Conservation (phyloP, 2,797 vertebrate species). For the Urosaurus nigricauda region DNA sequence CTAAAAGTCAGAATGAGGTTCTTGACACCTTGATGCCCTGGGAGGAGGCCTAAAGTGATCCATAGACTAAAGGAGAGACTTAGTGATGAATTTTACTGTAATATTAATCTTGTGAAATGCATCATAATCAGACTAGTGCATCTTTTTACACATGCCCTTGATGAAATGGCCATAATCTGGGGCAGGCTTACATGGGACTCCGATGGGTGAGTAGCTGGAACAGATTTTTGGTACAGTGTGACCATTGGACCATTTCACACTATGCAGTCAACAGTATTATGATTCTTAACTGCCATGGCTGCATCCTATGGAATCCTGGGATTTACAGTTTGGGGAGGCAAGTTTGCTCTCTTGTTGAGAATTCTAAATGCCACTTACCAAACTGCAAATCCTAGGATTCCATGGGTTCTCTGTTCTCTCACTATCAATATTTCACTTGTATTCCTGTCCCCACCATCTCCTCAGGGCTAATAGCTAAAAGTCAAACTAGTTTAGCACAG, state of each 20-base stretch:
- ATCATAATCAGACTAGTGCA: not conserved
- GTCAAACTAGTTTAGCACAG: no score
- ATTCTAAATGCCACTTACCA: no score
- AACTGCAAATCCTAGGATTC: no score
- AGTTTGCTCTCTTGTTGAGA: no score
- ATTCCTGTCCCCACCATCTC: no score
- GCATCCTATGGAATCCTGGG: no score
- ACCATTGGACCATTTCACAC: not conserved
- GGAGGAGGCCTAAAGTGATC: not conserved
- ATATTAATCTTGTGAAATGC: constrained; percentile 15
- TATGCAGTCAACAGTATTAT: no score
- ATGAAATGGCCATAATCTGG: not conserved
- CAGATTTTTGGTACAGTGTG: not conserved
- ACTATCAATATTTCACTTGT: no score
- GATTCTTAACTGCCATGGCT: no score
- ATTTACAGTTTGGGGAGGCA: no score
- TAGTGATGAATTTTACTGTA: not conserved
- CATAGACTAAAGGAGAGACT: not conserved
- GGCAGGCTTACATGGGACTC: not conserved
- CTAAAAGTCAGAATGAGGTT: not conserved
- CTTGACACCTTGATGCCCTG: not conserved
- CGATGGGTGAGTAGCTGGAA: not conserved
- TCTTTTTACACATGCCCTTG: constrained; percentile 25
- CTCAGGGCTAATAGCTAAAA: no score
- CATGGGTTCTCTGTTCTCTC: no score